A percentile compares a stretch with the other conserved stretches of the same genome.
These are phyloP conservation scores for Nematostella vectensis DNA, from an alignment of 92 coral and sea anemone genomes.

Conservation along the genomic window DNA sequence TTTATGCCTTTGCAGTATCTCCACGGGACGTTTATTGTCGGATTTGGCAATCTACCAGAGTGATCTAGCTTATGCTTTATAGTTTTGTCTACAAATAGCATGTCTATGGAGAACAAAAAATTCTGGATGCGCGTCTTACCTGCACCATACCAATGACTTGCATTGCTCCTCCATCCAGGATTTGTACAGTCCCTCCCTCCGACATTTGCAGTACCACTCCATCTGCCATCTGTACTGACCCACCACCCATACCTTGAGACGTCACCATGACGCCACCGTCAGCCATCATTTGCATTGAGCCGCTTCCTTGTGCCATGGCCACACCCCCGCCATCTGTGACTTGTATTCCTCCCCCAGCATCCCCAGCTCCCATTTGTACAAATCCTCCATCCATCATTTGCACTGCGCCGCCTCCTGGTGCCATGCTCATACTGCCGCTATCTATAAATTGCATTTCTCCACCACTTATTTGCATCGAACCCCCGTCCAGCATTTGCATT, in stretches of 20 bases:
- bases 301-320: not conserved
- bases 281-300: not conserved
- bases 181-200: not conserved
- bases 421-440: no score
- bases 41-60: no score
- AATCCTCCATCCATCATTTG: conserved; percentile 5
- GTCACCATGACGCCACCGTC: not conserved
- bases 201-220: not conserved
- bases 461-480: conserved; percentile 1
- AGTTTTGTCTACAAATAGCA: no score
- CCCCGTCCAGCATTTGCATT: not conserved
- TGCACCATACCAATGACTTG: not conserved
- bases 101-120: no score
- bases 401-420: no score
- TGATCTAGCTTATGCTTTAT: no score
- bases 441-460: not conserved
- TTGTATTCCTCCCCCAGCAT: not conserved
- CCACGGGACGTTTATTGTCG: no score
- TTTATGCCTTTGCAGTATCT: no score
- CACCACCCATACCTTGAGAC: not conserved
- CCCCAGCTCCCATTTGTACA: not conserved
- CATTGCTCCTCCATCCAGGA: not conserved
- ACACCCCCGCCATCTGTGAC: not conserved
- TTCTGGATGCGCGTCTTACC: not conserved
- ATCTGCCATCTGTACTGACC: not conserved